Evolutionary conservation across 2,113 vertebrate genomes (phyloP), one percentile per base, ranked within the genome.

Genomic region (Rhipidura dahli): DNA sequence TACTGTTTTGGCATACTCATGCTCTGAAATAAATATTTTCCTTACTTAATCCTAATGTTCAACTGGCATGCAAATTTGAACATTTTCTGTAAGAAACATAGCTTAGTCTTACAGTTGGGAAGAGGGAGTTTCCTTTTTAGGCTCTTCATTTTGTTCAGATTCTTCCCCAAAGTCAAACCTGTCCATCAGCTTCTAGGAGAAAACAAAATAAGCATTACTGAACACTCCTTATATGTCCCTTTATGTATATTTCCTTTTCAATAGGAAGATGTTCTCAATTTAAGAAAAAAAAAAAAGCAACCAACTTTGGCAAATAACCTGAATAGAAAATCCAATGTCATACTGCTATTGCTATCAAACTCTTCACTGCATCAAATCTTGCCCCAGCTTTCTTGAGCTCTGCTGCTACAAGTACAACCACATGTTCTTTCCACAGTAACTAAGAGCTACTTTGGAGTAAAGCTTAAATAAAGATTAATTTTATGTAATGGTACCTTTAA

Each of bases 91-190:
- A 72, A 85, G 78, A 96, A 96, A 97, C 13, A n/a, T 35, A 92
- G 83, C 47, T 69, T 94, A 81, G 76, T 97, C 99, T 98, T 98
- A 99, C 99, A 99, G 77, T 9, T 99, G 99, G 97, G 99, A 98
- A 68, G 98, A 93, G 33, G 98, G 96, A 8, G 98, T 97, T 97
- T 99, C 99, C 96, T 99, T 99, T 97, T 99, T 99, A 63, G 99
- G 97, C 60, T 99, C 99, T 94, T 99, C 99, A 77, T 94, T 98
- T 60, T 98, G 98, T 84, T 99, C 99, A 82, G 99, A 97, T 92
- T 99, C 99, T 81, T 98, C 99, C 31, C 98, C 98, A 94, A 99
- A 99, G 96, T 99, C 99, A 98, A 99, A 99, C 71, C 99, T 98
- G 94, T 99, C 99, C 97, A 99, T 98, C 94, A 99, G 98, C 98